Evolutionary conservation across 2,113 vertebrate genomes (phyloP).

Genomic region (Odocoileus virginianus): DNA sequence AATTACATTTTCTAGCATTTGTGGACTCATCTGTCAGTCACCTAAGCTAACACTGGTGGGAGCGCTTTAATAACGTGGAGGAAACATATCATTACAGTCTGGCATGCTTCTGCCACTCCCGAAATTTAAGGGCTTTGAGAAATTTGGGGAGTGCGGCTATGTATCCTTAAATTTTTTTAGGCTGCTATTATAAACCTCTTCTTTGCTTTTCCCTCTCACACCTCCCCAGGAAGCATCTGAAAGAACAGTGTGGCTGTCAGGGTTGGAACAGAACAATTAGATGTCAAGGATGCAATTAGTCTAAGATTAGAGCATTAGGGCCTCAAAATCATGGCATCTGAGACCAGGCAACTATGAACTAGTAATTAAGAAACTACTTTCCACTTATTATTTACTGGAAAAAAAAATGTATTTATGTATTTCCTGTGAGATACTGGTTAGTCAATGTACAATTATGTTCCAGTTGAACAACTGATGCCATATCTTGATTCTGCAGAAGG

Average conservation of each 20-base stretch:
- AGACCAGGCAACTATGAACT: slow-evolving; percentile 43
- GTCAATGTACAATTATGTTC: slow-evolving; percentile 36
- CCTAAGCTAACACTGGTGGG: neutral
- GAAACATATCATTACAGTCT: slow-evolving; percentile 1
- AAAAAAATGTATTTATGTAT: slow-evolving; percentile 45
- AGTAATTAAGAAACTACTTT: slow-evolving; percentile 58
- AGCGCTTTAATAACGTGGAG: neutral
- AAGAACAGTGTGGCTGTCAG: slow-evolving; percentile 59
- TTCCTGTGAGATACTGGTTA: slow-evolving; percentile 45
- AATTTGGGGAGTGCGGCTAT: slow-evolving; percentile 4
- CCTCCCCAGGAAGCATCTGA: slow-evolving; percentile 51
- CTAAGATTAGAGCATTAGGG: slow-evolving; percentile 49
- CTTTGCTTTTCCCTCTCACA: slow-evolving; percentile 30
- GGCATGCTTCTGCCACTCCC: slow-evolving; percentile 8
- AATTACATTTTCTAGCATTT: slow-evolving; percentile 55
- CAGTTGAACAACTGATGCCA: neutral
- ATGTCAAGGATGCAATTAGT: slow-evolving; percentile 68
- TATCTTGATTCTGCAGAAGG: neutral
- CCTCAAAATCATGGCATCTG: slow-evolving; percentile 57
- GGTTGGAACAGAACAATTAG: slow-evolving; percentile 34
- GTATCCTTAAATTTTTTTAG: slow-evolving; percentile 36
- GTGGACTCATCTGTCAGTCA: slow-evolving; percentile 49
- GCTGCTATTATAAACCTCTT: slow-evolving; percentile 46
- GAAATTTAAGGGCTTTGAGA: slow-evolving; percentile 17
- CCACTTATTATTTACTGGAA: slow-evolving; percentile 30